Evolutionary conservation across 1,140 invertebrate species (phyloP).

Genomic region (Copidosoma floridanum): DNA sequence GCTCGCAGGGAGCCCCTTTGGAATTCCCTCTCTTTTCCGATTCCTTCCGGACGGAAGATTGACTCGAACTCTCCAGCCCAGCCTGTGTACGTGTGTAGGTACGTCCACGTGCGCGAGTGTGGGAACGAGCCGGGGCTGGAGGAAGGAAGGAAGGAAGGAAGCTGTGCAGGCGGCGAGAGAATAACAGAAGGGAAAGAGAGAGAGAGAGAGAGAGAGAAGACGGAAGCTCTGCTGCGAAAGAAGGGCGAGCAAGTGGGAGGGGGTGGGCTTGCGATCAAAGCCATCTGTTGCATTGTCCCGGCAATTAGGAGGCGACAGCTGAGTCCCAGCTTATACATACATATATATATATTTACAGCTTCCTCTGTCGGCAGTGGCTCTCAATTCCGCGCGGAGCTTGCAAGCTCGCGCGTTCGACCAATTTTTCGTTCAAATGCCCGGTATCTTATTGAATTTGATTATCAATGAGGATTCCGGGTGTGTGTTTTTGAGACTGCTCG

Average conservation of each 20-base stretch:
- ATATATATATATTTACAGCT: conserved; percentile 56
- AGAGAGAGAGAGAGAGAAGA: not conserved
- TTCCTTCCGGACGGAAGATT: conserved; percentile 11
- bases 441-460: too few species aligned
- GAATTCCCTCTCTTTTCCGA: conserved; percentile 13
- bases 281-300: conserved; percentile 59
- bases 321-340: too few species aligned
- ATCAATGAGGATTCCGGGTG: too few species aligned
- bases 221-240: conserved; percentile 28
- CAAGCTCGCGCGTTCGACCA: too few species aligned
- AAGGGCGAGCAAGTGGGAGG: conserved; percentile 34
- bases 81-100: not conserved
- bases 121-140: conserved; percentile 21
- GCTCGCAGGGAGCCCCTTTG: conserved; percentile 9
- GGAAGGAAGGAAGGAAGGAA: not conserved
- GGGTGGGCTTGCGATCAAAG: conserved; percentile 55
- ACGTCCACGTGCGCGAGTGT: conserved; percentile 4
- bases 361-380: conserved; percentile 53
- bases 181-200: not conserved
- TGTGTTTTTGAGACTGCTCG: too few species aligned
- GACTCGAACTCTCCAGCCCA: conserved; percentile 17
- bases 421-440: too few species aligned
- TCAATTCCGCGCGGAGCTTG: conserved; percentile 33
- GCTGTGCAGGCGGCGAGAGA: not conserved
- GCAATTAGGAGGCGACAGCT: conserved; percentile 59